Percentiles rank a stretch among this genome's conserved stretches.
phyloP scores from a whole-genome alignment of 2,888 invertebrate species.

The Drosophila mulleri region DNA sequence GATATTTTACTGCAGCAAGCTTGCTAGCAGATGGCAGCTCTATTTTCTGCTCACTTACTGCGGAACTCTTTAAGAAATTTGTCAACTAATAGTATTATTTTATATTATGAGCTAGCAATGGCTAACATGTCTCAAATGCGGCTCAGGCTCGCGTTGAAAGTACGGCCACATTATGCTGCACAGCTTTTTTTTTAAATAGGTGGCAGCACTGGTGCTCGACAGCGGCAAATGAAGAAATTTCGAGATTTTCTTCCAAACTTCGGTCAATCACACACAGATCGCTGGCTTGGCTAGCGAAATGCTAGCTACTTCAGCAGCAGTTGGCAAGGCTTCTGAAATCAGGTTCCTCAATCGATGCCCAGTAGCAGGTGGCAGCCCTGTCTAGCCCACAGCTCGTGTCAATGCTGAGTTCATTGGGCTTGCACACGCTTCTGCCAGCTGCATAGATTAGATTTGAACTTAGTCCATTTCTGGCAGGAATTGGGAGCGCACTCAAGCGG shows the following conservation, averaged over 20 bases:
- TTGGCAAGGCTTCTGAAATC: background rate
- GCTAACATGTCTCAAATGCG: background rate
- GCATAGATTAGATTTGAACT: background rate
- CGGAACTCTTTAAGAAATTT: too few relatives aligned
- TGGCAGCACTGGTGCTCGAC: background rate
- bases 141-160: background rate
- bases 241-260: background rate
- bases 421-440: background rate
- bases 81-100: too few relatives aligned
- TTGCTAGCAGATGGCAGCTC: too few relatives aligned
- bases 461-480: conserved; percentile 5
- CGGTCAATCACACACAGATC: background rate
- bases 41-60: too few relatives aligned
- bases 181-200: background rate
- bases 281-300: background rate
- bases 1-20: too few relatives aligned
- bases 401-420: background rate
- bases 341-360: background rate
- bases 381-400: background rate
- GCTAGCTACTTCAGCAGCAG: background rate
- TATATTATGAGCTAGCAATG: too few relatives aligned
- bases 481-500: conserved; percentile 8
- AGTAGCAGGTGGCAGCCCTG: background rate
- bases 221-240: background rate
- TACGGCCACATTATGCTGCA: background rate